Percentiles rank a stretch among this genome's conserved stretches.
phyloP scores from a whole-genome alignment of 2,113 vertebrate genomes.

The Cephalopterus ornatus region DNA sequence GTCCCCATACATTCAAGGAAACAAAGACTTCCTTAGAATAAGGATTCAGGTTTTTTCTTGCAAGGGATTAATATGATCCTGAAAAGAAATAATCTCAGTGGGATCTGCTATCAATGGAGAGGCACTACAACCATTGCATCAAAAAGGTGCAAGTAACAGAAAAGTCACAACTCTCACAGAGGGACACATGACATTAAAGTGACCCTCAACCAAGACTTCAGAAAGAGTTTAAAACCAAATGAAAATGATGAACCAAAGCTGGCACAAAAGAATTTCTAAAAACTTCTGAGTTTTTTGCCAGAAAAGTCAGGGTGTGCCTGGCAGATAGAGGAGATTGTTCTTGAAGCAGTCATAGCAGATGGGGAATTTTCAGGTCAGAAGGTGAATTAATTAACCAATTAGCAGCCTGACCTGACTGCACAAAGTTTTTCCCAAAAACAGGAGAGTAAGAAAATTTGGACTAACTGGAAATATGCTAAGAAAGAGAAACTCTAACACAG shows the following conservation, averaged over 20 bases:
- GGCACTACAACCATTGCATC: not conserved
- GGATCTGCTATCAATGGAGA: not conserved
- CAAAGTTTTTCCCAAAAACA: not conserved
- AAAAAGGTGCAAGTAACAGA: not conserved
- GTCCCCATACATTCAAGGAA: not conserved
- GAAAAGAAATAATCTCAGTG: not conserved
- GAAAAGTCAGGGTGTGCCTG: not conserved
- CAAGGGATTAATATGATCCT: not conserved
- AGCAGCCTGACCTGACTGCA: not conserved
- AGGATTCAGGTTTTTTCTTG: not conserved
- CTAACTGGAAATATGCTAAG: not conserved
- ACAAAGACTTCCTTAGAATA: not conserved
- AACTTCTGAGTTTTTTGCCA: not conserved
- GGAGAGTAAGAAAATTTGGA: not conserved
- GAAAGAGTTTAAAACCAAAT: not conserved
- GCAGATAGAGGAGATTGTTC: not conserved
- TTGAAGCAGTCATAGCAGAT: not conserved
- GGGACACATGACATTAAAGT: not conserved
- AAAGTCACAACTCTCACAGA: not conserved
- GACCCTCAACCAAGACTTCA: fast-evolving
- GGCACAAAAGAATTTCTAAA: not conserved
- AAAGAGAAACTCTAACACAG: not conserved
- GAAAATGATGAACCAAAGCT: not conserved
- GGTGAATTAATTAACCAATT: not conserved
- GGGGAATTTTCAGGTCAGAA: not conserved